A percentile compares a stretch with the other conserved stretches of the same genome.
phyloP scores from a whole-genome alignment of 2,888 invertebrate species.

The Oligia strigilis region DNA sequence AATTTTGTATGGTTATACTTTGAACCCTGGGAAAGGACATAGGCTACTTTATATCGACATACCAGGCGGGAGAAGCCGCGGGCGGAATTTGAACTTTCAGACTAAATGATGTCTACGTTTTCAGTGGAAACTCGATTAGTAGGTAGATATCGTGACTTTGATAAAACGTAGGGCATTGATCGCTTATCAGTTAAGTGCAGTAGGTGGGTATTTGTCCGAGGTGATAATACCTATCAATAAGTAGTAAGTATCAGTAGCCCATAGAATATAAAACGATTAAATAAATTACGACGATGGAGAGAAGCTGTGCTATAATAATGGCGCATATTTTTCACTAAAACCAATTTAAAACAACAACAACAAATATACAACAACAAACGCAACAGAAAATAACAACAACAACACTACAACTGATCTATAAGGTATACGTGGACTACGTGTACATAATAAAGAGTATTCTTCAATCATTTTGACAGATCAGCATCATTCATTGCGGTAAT shows the following conservation, averaged over 20 bases:
- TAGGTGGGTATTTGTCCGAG: background rate
- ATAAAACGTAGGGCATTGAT: conserved; percentile 16
- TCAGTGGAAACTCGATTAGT: background rate
- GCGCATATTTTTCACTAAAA: background rate
- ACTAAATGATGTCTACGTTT: background rate
- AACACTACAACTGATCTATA: background rate
- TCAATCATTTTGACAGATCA: background rate
- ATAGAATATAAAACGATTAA: background rate
- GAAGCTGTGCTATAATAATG: background rate
- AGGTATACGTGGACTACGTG: too few species aligned
- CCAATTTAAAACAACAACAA: background rate
- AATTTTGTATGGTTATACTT: too few species aligned
- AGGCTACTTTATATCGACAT: too few species aligned
- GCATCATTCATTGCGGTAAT: background rate
- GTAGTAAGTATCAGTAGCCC: background rate
- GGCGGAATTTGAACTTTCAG: too few species aligned
- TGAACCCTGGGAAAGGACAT: too few species aligned
- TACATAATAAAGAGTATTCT: background rate
- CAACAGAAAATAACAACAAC: background rate
- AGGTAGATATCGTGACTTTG: background rate
- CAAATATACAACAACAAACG: background rate
- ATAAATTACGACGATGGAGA: background rate
- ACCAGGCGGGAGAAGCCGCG: too few species aligned
- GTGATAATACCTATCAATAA: background rate
- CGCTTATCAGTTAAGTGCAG: conserved; percentile 9